Conservation (phyloP, 1,140 invertebrate species). For the Zophobas morio region DNA sequence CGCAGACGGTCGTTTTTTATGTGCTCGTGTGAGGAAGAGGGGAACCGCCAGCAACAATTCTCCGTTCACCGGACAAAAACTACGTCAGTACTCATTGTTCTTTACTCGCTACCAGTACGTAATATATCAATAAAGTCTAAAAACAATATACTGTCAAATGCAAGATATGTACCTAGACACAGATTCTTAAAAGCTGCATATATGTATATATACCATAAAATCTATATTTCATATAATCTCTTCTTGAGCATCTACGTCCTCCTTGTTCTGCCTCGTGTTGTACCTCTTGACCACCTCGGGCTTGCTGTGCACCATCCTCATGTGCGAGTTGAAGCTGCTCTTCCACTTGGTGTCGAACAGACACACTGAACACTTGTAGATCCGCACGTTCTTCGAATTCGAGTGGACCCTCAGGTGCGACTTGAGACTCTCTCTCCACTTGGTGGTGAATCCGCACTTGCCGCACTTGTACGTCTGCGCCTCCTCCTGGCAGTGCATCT, state of each 20-base stretch:
- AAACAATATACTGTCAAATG: background rate
- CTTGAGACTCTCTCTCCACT: conserved; percentile 48
- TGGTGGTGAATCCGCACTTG: conserved; percentile 46
- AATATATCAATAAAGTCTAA: background rate
- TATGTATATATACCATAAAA: background rate
- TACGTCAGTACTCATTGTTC: background rate
- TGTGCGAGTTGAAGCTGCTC: conserved; percentile 45
- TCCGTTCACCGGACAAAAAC: too few relatives aligned
- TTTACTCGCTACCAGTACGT: background rate
- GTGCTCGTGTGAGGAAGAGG: too few relatives aligned
- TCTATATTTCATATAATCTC: conserved; percentile 4
- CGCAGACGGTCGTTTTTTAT: background rate
- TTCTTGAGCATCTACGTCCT: background rate
- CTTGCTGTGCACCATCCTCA: conserved; percentile 48
- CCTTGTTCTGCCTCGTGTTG: conserved; percentile 14
- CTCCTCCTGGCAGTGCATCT: conserved; percentile 36
- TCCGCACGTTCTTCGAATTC: conserved; percentile 19
- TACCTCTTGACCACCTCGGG: conserved; percentile 12
- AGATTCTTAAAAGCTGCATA: background rate
- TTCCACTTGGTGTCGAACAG: conserved; percentile 45
- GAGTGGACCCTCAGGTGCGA: conserved; percentile 46
- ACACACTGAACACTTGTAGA: conserved; percentile 44
- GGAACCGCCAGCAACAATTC: too few relatives aligned
- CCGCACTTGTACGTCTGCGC: conserved; percentile 32
- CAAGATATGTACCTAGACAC: background rate